A percentile compares a stretch with the other conserved stretches of the same genome.
phyloP scores from a whole-genome alignment of 2,113 vertebrate species.

The Octodon degus region DNA sequence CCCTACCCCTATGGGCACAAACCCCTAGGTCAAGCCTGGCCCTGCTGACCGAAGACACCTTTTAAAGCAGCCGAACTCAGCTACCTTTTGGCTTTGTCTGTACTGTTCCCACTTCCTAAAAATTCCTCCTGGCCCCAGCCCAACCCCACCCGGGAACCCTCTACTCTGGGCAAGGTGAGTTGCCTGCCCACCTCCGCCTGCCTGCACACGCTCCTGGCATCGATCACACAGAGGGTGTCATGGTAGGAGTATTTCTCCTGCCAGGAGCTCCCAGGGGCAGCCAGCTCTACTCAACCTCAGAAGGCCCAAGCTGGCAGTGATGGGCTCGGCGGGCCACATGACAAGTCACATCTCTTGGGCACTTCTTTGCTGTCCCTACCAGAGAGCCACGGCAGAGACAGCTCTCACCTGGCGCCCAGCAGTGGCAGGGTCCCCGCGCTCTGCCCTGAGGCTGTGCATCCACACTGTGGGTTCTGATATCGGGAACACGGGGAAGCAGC shows the following conservation, averaged over 20 bases:
- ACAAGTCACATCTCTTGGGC: background rate
- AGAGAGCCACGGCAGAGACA: background rate
- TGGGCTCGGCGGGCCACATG: background rate
- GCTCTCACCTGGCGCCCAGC: background rate
- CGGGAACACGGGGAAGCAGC: background rate
- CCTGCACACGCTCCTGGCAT: background rate
- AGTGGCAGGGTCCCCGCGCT: background rate
- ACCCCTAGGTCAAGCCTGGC: background rate
- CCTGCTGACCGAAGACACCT: background rate
- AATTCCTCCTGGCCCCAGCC: background rate
- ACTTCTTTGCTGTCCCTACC: too few species aligned
- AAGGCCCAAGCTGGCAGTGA: background rate
- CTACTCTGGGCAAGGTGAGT: rapidly evolving
- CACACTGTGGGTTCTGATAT: background rate
- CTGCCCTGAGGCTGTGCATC: rapidly evolving
- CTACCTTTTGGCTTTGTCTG: background rate
- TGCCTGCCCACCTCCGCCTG: rapidly evolving
- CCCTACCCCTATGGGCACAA: rapidly evolving
- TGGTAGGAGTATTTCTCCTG: background rate
- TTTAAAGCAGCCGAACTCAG: rapidly evolving
- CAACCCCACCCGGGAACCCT: background rate
- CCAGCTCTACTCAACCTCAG: background rate
- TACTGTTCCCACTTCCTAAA: background rate
- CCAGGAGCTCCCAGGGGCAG: background rate
- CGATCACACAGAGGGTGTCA: background rate